Base-by-base conservation (phyloP, 2,888 invertebrate genomes). In the Apantesis nais region DNA sequence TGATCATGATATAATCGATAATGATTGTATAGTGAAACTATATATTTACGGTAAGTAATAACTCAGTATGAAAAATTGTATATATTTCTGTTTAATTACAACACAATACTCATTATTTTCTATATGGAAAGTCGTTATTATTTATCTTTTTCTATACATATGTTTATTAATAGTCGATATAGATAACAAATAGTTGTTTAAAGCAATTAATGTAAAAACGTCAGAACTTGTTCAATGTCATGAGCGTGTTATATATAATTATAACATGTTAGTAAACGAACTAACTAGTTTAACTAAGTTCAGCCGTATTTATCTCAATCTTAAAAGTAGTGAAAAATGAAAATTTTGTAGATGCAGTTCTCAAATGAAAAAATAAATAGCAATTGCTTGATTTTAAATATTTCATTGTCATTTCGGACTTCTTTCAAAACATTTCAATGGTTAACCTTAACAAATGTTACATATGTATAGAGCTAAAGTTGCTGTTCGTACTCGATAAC, bases 41-140 rank as follows among this genome's bases (percentile, higher is more conserved):
- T 77, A 73, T 72, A 74, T 75, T 61, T 80, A 82, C 79, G 87
- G 88, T 89, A 86, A 89, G 88, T 67, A 74, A 78, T 77, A 73
- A 70, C 67, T 78, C n/a, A 75, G 71, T 82, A 79, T 79, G 75
- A 72, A 58, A 22, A 52, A 71, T 76, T 55, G 70, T 74, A 63
- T 39, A 65, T 22, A 19, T 25, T 31, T 31, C 3, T 37, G 5
- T 52, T 34, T 44, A 22, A 58, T 25, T 29, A 29, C 7, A 34
- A 31, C 14, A n/a, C 37, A 60, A 62, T 48, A n/a, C 12, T 62
- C 5, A 34, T 61, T n/a, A 9, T 52, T 52, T 61, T 60, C 19
- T 67, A 14, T 44, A 34, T 31, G 44, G 44, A 63, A 60, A 44
- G 34, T 69, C 0, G 44, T 14, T 41, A 12, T 44, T 64, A 3